A percentile compares a stretch with the other conserved stretches of the same genome.
Conservation (phyloP, 2,113 vertebrate species). For the Thalassarche chlororhynchos region DNA sequence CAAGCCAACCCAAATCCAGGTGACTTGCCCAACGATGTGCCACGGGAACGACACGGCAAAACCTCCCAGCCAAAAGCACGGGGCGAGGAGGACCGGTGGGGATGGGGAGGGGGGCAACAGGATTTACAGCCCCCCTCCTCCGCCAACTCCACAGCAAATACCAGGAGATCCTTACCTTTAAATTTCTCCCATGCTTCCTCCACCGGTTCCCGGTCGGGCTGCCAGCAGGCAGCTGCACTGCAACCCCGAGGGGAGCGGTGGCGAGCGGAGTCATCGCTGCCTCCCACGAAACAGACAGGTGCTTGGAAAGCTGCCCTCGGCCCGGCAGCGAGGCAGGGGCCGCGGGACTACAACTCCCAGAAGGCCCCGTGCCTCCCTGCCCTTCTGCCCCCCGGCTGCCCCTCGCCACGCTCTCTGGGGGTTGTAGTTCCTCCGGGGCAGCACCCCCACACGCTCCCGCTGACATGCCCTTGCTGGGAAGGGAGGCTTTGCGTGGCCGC, state of each 20-base stretch:
- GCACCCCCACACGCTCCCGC: not conserved
- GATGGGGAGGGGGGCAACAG: not conserved
- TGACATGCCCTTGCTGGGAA: accelerated
- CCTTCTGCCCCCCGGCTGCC: accelerated
- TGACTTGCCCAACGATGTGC: not conserved
- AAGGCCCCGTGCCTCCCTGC: accelerated
- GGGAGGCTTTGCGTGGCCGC: not conserved
- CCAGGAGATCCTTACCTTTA: not conserved
- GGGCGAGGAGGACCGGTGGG: not conserved
- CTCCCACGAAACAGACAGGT: not conserved
- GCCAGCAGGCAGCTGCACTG: not conserved
- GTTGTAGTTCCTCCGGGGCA: not conserved
- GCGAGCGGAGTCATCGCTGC: not conserved
- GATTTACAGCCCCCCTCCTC: not conserved
- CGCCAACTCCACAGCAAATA: not conserved
- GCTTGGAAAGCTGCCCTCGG: not conserved
- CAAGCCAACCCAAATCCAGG: not conserved
- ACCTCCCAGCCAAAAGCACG: not conserved
- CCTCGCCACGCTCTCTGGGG: not conserved
- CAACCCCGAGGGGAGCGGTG: not conserved
- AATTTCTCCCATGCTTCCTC: not conserved
- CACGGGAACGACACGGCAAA: not conserved
- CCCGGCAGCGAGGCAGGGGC: too few species aligned
- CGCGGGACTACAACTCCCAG: conserved; percentile 28
- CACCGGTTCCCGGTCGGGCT: not conserved